Conservation (phyloP, 92 coral and sea anemone genomes). For the Blastomussa wellsi region DNA sequence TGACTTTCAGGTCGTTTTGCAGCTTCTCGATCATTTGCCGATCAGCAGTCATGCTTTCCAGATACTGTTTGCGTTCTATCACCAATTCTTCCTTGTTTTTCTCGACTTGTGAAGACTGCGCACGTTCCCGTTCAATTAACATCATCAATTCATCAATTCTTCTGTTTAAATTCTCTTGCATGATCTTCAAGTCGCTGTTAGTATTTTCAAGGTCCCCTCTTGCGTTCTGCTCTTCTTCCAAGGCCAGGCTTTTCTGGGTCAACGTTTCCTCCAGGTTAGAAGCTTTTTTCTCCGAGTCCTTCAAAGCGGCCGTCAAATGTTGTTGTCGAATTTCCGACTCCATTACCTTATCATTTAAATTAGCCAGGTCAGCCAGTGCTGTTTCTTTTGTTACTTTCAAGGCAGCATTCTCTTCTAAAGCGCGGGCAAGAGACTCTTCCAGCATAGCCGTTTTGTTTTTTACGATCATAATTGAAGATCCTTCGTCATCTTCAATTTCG, state of each 20-base stretch:
- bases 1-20: constrained; percentile 52
- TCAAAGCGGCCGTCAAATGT: constrained; percentile 57
- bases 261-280: constrained; percentile 49
- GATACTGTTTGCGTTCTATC: constrained; percentile 65
- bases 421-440: constrained; percentile 90
- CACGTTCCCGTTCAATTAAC: constrained; percentile 63
- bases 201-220: constrained; percentile 64
- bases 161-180: constrained; percentile 63
- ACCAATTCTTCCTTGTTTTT: constrained; percentile 75
- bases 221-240: constrained; percentile 54
- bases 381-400: constrained; percentile 86
- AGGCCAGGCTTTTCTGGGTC: constrained; percentile 53
- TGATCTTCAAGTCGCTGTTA: constrained; percentile 40
- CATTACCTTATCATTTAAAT: constrained; percentile 63
- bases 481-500: constrained; percentile 92
- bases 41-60: constrained; percentile 69
- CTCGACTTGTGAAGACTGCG: constrained; percentile 68
- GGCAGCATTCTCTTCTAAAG: constrained; percentile 77
- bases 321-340: constrained; percentile 65
- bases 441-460: constrained; percentile 86
- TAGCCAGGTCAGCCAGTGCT: constrained; percentile 53
- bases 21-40: constrained; percentile 76
- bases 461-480: constrained; percentile 77
- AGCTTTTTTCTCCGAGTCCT: constrained; percentile 49
- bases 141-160: constrained; percentile 66